Conservation (phyloP, 2,113 vertebrate species). For the Actinemys pallida region DNA sequence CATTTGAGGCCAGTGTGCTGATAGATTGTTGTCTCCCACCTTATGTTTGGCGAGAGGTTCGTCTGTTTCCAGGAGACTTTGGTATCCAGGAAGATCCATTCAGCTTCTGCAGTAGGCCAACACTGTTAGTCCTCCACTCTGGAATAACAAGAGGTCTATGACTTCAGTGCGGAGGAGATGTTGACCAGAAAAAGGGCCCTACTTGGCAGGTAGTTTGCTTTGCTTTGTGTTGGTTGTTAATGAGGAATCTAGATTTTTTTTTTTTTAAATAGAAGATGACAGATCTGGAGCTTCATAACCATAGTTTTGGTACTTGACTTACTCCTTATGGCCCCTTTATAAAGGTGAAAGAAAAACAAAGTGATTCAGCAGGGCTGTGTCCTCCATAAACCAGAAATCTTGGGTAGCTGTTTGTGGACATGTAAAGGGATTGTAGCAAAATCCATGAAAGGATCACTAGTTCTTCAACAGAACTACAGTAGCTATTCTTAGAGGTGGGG, state of each 20-base stretch:
- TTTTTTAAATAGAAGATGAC: neutral
- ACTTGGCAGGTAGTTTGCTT: neutral
- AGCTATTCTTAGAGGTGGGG: neutral
- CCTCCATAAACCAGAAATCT: neutral
- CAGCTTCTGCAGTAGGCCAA: neutral
- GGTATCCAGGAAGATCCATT: neutral
- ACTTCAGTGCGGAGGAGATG: neutral
- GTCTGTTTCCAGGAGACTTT: neutral
- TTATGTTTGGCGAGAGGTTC: neutral
- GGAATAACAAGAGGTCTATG: neutral
- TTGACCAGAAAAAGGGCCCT: neutral
- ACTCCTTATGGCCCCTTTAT: neutral
- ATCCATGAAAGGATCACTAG: neutral
- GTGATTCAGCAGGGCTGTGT: neutral
- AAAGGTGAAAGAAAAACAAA: neutral
- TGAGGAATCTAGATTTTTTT: neutral
- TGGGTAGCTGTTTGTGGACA: neutral
- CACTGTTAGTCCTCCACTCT: neutral
- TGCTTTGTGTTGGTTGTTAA: neutral
- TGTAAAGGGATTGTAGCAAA: neutral
- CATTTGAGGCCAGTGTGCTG: neutral
- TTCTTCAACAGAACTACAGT: neutral
- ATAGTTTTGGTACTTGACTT: neutral
- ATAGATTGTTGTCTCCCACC: neutral
- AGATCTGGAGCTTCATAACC: neutral